Evolutionary conservation across 2,113 vertebrate species (phyloP).

Genomic region (Eurystomus gularis): DNA sequence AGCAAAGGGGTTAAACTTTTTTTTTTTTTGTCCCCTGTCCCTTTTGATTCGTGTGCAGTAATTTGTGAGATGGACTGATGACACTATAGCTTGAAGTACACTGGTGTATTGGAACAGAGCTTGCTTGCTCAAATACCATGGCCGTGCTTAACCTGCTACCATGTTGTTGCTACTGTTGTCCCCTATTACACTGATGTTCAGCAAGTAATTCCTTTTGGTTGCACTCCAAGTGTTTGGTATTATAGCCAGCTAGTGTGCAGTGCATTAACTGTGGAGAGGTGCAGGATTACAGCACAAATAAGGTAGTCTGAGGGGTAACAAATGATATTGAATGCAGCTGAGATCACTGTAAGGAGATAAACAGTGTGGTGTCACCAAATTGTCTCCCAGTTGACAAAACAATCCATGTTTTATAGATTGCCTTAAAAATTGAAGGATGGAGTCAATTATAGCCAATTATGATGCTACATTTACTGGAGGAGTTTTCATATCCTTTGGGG

Average conservation of each 20-base stretch:
- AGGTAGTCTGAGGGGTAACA: constrained; percentile 37
- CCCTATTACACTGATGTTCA: not conserved
- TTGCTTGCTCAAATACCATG: fast-evolving
- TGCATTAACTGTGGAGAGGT: not conserved
- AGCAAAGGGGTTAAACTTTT: not conserved
- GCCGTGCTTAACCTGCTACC: not conserved
- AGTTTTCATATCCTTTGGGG: constrained; percentile 73
- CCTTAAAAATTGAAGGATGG: constrained; percentile 77
- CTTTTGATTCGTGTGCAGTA: not conserved
- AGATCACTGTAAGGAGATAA: constrained; percentile 67
- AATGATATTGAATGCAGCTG: constrained; percentile 30
- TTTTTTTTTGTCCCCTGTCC: not conserved
- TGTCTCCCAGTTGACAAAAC: constrained; percentile 74
- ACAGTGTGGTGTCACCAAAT: constrained; percentile 70
- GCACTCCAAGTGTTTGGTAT: not conserved
- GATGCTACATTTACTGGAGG: constrained; percentile 70
- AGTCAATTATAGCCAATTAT: constrained; percentile 79
- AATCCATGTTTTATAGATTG: constrained; percentile 77
- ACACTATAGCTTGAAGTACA: not conserved
- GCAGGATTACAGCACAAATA: constrained; percentile 35
- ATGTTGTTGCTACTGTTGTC: not conserved
- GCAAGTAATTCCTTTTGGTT: not conserved
- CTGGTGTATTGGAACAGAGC: not conserved
- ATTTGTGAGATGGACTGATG: not conserved
- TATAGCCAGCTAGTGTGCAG: not conserved